These are phyloP conservation scores for Drosophila grimshawi DNA, from an alignment of 1,140 invertebrate species.

Conservation along the genomic window DNA sequence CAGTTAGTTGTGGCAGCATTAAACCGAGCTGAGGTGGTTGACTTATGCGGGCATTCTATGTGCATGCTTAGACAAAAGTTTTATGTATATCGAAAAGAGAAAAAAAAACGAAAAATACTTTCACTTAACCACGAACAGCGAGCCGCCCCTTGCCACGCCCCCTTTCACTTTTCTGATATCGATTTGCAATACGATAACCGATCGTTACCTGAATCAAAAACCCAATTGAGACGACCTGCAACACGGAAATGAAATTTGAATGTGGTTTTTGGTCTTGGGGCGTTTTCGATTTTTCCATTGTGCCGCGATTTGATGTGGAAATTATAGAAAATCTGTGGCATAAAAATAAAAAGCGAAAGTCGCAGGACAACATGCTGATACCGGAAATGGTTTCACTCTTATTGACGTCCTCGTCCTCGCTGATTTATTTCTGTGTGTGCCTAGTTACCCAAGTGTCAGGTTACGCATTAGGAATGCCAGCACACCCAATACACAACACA, in stretches of 20 bases:
- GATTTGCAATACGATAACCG: slow-evolving; percentile 71
- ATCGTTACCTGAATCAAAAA: slow-evolving; percentile 59
- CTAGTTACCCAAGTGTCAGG: slow-evolving; percentile 81
- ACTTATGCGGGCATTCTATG: slow-evolving; percentile 47
- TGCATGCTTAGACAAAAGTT: background rate
- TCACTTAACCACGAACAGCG: slow-evolving; percentile 37
- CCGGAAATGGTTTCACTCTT: slow-evolving; percentile 82
- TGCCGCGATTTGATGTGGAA: slow-evolving; percentile 68
- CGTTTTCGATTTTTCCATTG: slow-evolving; percentile 57
- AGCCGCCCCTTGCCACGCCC: slow-evolving; percentile 38
- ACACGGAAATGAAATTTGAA: slow-evolving; percentile 75
- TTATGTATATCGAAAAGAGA: background rate
- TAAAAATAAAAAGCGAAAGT: slow-evolving; percentile 68
- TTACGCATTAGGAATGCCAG: slow-evolving; percentile 59
- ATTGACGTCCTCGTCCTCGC: slow-evolving; percentile 46
- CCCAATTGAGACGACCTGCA: slow-evolving; percentile 50
- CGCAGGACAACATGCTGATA: slow-evolving; percentile 76
- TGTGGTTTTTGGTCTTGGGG: slow-evolving; percentile 38
- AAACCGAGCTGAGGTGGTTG: slow-evolving; percentile 31
- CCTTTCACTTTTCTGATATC: slow-evolving; percentile 34
- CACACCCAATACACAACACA: slow-evolving; percentile 37
- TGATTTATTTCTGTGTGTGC: slow-evolving; percentile 75
- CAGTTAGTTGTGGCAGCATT: slow-evolving; percentile 48
- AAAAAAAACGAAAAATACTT: slow-evolving; percentile 26
- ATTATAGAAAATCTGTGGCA: slow-evolving; percentile 66